Evolutionary conservation across 2,888 invertebrate genomes (phyloP).

Genomic region (Penaeus monodon): DNA sequence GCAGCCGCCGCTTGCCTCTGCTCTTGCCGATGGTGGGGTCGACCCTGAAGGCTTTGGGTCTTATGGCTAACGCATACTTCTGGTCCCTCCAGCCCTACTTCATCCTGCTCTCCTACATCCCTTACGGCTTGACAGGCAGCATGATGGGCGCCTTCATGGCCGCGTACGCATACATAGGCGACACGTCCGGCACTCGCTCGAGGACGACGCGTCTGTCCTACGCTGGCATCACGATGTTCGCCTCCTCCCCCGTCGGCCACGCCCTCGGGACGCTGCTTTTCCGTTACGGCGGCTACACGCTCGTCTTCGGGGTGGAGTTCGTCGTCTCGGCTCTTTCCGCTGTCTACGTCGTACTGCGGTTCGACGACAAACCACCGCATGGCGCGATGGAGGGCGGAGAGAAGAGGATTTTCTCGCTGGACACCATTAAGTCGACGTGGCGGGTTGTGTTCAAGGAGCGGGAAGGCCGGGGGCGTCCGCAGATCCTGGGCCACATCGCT

Average conservation of each 20-base stretch:
- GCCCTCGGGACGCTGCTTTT: not conserved
- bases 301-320: slow-evolving; percentile 19
- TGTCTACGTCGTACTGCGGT: slow-evolving; percentile 18
- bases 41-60: slow-evolving; percentile 19
- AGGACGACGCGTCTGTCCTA: slow-evolving; percentile 32
- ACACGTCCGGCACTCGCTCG: not conserved
- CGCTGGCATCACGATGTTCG: not conserved
- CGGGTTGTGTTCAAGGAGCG: no score
- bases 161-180: slow-evolving; percentile 27
- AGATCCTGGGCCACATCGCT: no score
- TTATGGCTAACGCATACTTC: slow-evolving; percentile 32
- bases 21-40: slow-evolving; percentile 18
- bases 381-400: no score
- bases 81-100: slow-evolving; percentile 33
- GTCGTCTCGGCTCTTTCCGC: not conserved
- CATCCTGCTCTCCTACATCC: slow-evolving; percentile 35
- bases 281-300: slow-evolving; percentile 19
- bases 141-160: slow-evolving; percentile 23
- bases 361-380: slow-evolving; percentile 5
- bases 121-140: slow-evolving; percentile 28
- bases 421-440: no score
- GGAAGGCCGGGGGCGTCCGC: no score
- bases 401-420: no score
- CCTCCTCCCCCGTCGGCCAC: not conserved
- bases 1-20: slow-evolving; percentile 33